Evolutionary conservation across 1,140 invertebrate genomes (phyloP).

Genomic region (Drosophila pallidifrons): DNA sequence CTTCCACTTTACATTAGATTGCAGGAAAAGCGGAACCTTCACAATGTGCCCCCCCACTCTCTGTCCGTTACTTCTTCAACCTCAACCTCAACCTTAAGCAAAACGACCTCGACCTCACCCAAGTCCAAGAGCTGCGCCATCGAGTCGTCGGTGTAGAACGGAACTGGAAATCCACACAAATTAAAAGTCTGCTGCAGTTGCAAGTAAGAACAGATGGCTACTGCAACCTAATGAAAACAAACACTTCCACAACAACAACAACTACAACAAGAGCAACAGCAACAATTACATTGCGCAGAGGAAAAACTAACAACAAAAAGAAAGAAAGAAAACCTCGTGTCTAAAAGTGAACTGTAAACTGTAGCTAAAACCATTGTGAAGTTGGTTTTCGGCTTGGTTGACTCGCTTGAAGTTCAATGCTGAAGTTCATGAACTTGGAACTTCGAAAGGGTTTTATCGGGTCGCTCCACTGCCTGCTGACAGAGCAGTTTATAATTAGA

Average conservation of each 20-base stretch:
- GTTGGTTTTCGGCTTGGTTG: slow-evolving; percentile 58
- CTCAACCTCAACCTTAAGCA: slow-evolving; percentile 27
- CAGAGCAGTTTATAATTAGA: slow-evolving; percentile 81
- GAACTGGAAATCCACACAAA: slow-evolving; percentile 72
- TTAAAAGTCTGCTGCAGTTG: slow-evolving; percentile 76
- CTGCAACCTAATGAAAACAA: slow-evolving; percentile 79
- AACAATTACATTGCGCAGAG: slow-evolving; percentile 15
- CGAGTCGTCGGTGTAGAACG: slow-evolving; percentile 30
- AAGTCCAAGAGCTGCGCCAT: slow-evolving; percentile 14
- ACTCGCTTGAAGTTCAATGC: slow-evolving; percentile 74
- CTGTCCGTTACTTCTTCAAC: not conserved
- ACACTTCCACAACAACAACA: slow-evolving; percentile 41
- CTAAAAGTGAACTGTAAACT: slow-evolving; percentile 37
- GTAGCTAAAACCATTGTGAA: slow-evolving; percentile 39
- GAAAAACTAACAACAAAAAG: slow-evolving; percentile 22
- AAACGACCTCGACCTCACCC: slow-evolving; percentile 48
- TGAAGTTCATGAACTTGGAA: slow-evolving; percentile 81
- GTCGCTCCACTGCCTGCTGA: slow-evolving; percentile 55
- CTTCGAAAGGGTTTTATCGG: slow-evolving; percentile 55
- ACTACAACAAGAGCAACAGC: slow-evolving; percentile 7
- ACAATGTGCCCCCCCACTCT: not conserved
- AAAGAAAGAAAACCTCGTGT: slow-evolving; percentile 42
- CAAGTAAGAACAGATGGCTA: slow-evolving; percentile 70
- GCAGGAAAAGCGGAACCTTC: slow-evolving; percentile 59
- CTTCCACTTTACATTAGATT: slow-evolving; percentile 80